Evolutionary conservation across 2,888 invertebrate genomes (phyloP), one percentile per base, ranked within the genome.

Genomic region (Proisotoma minuta): DNA sequence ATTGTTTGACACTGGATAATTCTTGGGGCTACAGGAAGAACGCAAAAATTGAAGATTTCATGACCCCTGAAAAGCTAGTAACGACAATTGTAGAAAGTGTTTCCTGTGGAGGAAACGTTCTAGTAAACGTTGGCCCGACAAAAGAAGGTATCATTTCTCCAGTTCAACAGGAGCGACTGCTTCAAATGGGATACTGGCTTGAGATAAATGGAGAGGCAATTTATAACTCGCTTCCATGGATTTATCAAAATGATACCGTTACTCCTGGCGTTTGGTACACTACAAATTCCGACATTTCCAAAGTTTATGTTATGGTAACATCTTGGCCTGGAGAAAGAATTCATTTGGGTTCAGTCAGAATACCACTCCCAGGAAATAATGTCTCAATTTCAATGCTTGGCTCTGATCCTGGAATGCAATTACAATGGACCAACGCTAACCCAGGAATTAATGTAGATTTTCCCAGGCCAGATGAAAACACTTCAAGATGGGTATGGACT

Each of bases 21-120:
- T 92, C 94, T 0, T 95, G 93, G 93, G 93, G 93, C 0, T 91
- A 84, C 76, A 80, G 91, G 48, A 83, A 88, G 69, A 85, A 89
- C 74, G 85, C 89, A 23, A 77, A 78, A 2, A 71, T 91, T 0
- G 75, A 79, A 3, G 87, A 91, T 73, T 86, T 86, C 71, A 77
- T 88, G 68, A 85, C 84, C 1, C 80, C 82, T 1, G 76, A 83
- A 34, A 85, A 91, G 65, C 78, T 96, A 2, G 78, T 92, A 0
- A 78, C 80, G 69, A 83, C 86, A 76, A 77, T 92, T n/a, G 85
- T 85, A 0, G 79, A 83, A 66, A 90, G 91, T 0, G 84, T 93
- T 15, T 89, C 91, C 75, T 91, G 89, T 77, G 91, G 91, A 78
- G 63, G 63, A 27, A 78, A 78, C 66, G 65, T 78, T 15, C 66